Evolutionary conservation across 2,797 vertebrate genomes (phyloP), one percentile per base, ranked within the genome.

Genomic region (Halcyon badia): DNA sequence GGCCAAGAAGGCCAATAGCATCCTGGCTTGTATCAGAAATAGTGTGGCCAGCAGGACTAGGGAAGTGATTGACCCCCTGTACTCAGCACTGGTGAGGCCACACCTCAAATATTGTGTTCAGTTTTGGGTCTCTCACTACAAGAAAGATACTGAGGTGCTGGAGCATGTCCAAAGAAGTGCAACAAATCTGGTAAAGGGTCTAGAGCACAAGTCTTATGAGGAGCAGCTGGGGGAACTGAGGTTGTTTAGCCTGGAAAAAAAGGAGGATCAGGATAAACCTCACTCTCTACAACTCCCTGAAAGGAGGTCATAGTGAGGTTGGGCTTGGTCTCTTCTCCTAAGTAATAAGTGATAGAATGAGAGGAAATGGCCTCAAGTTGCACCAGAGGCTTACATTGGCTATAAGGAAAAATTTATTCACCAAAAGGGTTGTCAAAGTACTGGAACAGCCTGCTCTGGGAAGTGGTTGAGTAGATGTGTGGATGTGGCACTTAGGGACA

Each of bases 151-250:
- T 9, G 80, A 62, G 37, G 48, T 37, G 31, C 21, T 44, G 26
- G 39, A 72, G 6, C 1, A 0, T 12, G 16, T 42, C 20, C 16
- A 35, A 1, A 42, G 46, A 31, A 61, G 8, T 2, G 58, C 28
- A 51, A 10, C 1, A 0, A 28, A 17, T 17, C 18, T 64, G 30
- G 17, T n/a, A 37, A 28, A 2, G 48, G 7, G 24, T 6, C 30
- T 62, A 0, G 46, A 52, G 21, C 21, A 46, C 21, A 46, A 46
- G 46, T 46, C 21, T 46, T 46, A 12, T 6, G 46, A 46, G 10
- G 30, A 52, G 48, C 0, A 2, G 6, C 37, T 78, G 60, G 30
- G 37, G 37, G 24, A 52, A 2, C 24, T 28, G 30, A 24, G 8
- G 2, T 6, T 14, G 37, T 52, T 52, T 11, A 42, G 5, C 1